Base-by-base conservation (phyloP, 2,888 invertebrate genomes). In the Stenotaenia linearis region DNA sequence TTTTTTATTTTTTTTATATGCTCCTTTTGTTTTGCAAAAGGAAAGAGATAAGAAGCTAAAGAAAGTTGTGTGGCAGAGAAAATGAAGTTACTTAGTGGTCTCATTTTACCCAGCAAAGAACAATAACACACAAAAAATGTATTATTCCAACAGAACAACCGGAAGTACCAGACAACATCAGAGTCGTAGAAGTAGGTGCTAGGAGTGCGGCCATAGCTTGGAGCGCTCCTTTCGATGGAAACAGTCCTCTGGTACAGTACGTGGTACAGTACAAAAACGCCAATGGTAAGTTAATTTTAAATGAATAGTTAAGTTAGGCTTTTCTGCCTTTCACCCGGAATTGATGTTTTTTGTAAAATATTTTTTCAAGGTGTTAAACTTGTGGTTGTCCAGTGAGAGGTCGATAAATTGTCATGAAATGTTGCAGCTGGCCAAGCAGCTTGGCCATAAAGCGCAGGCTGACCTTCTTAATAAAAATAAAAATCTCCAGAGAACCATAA, bases 131-230 rank as follows among this genome's bases (percentile, higher is more conserved):
- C n/a, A n/a, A n/a, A n/a, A n/a, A n/a, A n/a, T n/a, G n/a, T n/a
- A n/a, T n/a, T n/a, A n/a, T n/a, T n/a, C n/a, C 10, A 25, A 35
- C 25, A 77, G 77, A 77, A 23, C 45, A 28, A 30, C 77, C 77
- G 35, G 77, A 77, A 37, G 45, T 45, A n/a, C 77, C 77, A 12
- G 77, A 77, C n/a, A 77, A 77, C 18, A 50, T 77, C 50, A 45
- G 77, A 23, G 23, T 77, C n/a, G 28, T 50, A 9, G 77, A 77
- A 21, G 23, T 23, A 0, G 23, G 77, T 9, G 45, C 15, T 23
- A 37, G 77, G n/a, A 45, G 3, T 15, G 77, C 40, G 18, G 40
- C n/a, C 15, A 45, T 77, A 9, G 77, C 12, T 7, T 77, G 77
- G 77, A 77, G 40, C 45, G 25, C 50, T 4, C 77, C 77, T 25